A percentile compares a stretch with the other conserved stretches of the same genome.
Conservation (phyloP, 2,797 vertebrate genomes). For the Sphenopsis melanotis region DNA sequence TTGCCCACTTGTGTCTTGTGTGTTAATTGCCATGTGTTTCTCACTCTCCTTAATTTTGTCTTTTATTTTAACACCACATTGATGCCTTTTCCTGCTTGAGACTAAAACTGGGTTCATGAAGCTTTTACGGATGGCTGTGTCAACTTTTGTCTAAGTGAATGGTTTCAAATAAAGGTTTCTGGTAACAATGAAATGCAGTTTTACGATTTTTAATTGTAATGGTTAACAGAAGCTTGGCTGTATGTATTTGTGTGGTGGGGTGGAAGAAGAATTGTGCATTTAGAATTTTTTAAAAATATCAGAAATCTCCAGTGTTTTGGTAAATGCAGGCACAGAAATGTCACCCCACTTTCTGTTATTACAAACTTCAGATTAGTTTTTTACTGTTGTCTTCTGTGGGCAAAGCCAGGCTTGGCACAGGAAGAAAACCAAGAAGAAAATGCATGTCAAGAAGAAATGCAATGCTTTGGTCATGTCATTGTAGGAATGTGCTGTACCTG, state of each 20-base stretch:
- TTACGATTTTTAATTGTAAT: background rate
- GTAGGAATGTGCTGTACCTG: background rate
- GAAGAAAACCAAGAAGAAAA: background rate
- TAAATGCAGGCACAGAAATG: background rate
- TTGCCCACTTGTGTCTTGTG: background rate
- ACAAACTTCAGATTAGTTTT: background rate
- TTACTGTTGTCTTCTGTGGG: background rate
- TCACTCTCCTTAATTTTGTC: background rate
- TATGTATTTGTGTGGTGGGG: background rate
- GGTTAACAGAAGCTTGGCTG: background rate
- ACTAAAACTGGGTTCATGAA: background rate
- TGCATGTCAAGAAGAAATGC: background rate
- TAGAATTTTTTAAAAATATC: background rate
- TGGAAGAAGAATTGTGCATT: background rate
- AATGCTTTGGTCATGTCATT: accelerated
- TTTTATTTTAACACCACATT: background rate
- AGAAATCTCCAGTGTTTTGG: background rate
- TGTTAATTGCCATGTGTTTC: background rate
- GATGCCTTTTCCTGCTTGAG: background rate
- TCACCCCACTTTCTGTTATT: background rate
- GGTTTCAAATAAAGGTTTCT: background rate
- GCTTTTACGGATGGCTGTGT: background rate
- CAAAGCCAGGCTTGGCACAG: accelerated
- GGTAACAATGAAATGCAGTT: background rate
- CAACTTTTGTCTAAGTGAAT: background rate